Evolutionary conservation across 2,797 vertebrate species (phyloP).

Genomic region (Acipenser oxyrinchus): DNA sequence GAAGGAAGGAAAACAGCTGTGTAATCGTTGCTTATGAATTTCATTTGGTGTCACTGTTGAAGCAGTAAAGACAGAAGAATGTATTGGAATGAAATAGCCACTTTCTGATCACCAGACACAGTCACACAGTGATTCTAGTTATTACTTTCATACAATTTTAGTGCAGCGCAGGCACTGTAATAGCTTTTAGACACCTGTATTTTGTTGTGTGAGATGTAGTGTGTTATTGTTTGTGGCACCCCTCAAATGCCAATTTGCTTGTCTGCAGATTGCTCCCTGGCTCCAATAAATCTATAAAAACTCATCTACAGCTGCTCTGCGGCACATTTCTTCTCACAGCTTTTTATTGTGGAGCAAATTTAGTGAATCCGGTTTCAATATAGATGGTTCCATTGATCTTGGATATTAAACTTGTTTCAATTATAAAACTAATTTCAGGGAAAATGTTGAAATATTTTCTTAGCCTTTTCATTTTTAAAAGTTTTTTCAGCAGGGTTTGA

Average conservation of each 20-base stretch:
- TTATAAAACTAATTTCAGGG: not conserved
- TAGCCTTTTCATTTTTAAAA: no score
- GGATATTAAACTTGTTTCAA: not conserved
- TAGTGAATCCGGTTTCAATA: not conserved
- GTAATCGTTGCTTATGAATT: conserved; percentile 11
- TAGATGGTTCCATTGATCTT: not conserved
- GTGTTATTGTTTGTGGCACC: conserved; percentile 56
- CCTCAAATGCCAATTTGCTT: conserved; percentile 58
- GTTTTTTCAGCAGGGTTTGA: no score
- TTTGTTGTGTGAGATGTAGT: conserved; percentile 38
- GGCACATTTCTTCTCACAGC: no score
- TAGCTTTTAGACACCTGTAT: conserved; percentile 49
- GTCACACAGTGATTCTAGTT: conserved; percentile 19
- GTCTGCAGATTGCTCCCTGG: conserved; percentile 44
- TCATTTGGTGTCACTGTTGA: conserved; percentile 1
- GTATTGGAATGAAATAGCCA: conserved; percentile 21
- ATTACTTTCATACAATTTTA: conserved; percentile 47
- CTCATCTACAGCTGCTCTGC: conserved; percentile 22
- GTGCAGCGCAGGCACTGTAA: conserved; percentile 37
- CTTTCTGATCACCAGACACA: conserved; percentile 37
- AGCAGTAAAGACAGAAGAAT: conserved; percentile 18
- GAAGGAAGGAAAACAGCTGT: not conserved
- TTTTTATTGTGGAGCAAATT: no score
- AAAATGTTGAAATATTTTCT: not conserved
- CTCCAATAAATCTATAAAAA: conserved; percentile 51